phyloP scores from a whole-genome alignment of 2,888 invertebrate genomes.

The Rapana venosa region DNA sequence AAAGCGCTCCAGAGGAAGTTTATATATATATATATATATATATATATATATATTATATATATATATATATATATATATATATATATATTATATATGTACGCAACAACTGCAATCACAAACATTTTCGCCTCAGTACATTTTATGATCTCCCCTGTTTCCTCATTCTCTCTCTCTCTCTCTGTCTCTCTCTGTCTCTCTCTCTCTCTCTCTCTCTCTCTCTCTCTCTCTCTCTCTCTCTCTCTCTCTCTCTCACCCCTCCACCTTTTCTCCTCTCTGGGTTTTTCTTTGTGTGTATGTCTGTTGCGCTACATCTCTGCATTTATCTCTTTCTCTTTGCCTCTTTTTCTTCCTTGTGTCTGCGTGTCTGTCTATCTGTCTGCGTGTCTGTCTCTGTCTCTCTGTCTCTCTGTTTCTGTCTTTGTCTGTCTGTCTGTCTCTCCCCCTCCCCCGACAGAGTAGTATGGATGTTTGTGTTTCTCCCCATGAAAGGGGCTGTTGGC shows the following conservation, averaged over 20 bases:
- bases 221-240: background rate
- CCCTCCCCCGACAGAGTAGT: background rate
- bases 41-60: background rate
- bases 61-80: background rate
- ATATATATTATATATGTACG: background rate
- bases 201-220: background rate
- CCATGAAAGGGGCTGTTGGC: background rate
- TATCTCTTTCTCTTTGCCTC: background rate
- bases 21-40: background rate
- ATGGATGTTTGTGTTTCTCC: background rate
- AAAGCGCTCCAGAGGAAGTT: background rate
- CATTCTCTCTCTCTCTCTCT: background rate
- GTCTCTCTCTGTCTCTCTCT: background rate
- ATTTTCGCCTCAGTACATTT: background rate
- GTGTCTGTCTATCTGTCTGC: background rate
- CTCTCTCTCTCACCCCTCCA: background rate
- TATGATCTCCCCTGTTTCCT: background rate
- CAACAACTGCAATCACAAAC: background rate
- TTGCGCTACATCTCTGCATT: background rate
- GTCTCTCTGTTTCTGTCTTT: background rate
- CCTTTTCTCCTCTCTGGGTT: background rate
- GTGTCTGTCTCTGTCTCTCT: background rate
- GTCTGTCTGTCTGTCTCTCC: background rate
- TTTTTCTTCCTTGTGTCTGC: background rate
- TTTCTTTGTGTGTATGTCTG: background rate